A percentile compares a stretch with the other conserved stretches of the same genome.
phyloP scores from a whole-genome alignment of 30 jellyfish, hydroid and myxozoan species.

The Clytia hemisphaerica region DNA sequence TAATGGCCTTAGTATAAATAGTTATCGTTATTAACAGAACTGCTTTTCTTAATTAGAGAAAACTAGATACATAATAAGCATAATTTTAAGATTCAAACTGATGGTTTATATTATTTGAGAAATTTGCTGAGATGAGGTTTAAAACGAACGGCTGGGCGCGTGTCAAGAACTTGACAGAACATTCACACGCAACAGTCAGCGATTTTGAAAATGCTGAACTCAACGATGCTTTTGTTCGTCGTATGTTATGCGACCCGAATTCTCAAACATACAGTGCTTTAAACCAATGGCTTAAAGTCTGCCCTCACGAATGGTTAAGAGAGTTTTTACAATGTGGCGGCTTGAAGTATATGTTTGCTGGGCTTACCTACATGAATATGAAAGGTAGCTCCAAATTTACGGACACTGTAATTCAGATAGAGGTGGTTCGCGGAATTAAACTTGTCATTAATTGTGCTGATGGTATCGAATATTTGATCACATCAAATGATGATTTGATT shows the following conservation, averaged over 20 bases:
- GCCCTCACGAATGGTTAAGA: conserved; percentile 58
- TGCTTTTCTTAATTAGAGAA: too few species aligned
- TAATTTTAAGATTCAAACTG: too few species aligned
- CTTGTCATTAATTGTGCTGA: conserved; percentile 57
- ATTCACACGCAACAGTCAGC: too few species aligned
- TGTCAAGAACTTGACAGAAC: too few species aligned
- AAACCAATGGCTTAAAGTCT: conserved; percentile 41
- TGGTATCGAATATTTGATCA: conserved; percentile 66
- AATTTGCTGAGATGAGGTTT: too few species aligned
- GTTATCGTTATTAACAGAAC: too few species aligned
- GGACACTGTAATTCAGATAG: conserved; percentile 74
- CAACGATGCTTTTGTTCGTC: not conserved
- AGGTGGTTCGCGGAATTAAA: conserved; percentile 56
- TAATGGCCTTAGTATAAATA: too few species aligned
- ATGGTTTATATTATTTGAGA: too few species aligned
- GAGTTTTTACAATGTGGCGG: conserved; percentile 68
- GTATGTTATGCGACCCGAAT: conserved; percentile 32
- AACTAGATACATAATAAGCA: too few species aligned
- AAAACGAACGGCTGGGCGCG: too few species aligned
- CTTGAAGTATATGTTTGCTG: conserved; percentile 54
- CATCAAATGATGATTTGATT: conserved; percentile 38
- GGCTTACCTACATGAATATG: conserved; percentile 45
- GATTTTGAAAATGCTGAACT: conserved; percentile 2
- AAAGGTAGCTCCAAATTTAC: conserved; percentile 47
- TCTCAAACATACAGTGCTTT: conserved; percentile 61